Evolutionary conservation across 2,113 vertebrate species (phyloP).

Genomic region (Toxostoma redivivum): DNA sequence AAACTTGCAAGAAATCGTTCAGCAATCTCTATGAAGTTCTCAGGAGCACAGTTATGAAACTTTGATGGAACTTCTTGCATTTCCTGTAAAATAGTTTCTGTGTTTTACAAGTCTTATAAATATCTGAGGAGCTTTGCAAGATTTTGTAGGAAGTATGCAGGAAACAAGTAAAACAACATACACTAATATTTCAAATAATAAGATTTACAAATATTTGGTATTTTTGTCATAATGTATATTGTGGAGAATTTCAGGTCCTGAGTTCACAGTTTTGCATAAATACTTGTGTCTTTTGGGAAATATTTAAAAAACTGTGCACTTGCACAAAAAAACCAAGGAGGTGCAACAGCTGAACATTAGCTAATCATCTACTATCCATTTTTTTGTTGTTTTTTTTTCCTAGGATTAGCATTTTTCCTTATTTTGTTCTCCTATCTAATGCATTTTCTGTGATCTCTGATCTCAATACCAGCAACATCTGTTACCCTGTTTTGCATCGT

Average conservation of each 20-base stretch:
- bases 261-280: not conserved
- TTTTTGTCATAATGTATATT: not conserved
- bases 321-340: not conserved
- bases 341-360: not conserved
- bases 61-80: not conserved
- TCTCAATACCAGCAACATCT: conserved; percentile 8
- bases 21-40: not conserved
- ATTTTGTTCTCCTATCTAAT: not conserved
- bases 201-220: not conserved
- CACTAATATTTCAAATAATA: not conserved
- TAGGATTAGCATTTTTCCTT: not conserved
- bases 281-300: not conserved
- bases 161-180: not conserved
- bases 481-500: not conserved
- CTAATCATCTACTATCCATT: not conserved
- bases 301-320: not conserved
- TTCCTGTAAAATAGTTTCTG: not conserved
- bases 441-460: not conserved
- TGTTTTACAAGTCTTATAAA: not conserved
- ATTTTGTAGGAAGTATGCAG: not conserved
- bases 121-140: not conserved
- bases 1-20: not conserved
- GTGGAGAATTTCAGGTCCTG: not conserved
- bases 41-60: not conserved
- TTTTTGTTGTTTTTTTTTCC: not conserved